Percentiles rank a stretch among this genome's conserved stretches.
Evolutionary conservation across 2,797 vertebrate genomes (phyloP).

Genomic region (Diplodus puntazzo): DNA sequence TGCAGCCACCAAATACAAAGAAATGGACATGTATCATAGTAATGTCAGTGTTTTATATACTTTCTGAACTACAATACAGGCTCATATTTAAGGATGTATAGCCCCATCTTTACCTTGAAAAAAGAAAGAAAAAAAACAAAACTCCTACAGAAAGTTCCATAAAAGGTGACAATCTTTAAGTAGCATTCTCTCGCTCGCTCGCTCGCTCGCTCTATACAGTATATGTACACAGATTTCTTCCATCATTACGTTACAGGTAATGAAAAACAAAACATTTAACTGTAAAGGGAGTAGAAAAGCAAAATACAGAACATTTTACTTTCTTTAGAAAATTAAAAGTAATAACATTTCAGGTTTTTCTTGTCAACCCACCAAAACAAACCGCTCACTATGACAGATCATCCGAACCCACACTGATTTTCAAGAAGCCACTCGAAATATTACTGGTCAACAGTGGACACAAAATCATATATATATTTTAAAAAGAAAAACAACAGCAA

Average conservation of each 20-base stretch:
- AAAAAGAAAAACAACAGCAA: conserved; percentile 61
- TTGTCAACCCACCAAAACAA: conserved; percentile 54
- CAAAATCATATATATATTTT: conserved; percentile 54
- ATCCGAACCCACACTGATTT: conserved; percentile 72
- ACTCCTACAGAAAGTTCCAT: conserved; percentile 42
- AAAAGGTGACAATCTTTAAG: conserved; percentile 73
- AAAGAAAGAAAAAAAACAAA: conserved; percentile 48
- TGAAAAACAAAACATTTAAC: conserved; percentile 66
- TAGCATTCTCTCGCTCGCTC: conserved; percentile 57
- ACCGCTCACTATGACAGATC: conserved; percentile 60
- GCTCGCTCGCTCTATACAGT: conserved; percentile 72
- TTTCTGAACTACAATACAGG: conserved; percentile 73
- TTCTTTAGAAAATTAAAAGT: conserved; percentile 67
- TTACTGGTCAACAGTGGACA: conserved; percentile 75
- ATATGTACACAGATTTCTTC: conserved; percentile 72
- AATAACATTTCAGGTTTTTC: conserved; percentile 55
- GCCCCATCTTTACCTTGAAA: conserved; percentile 53
- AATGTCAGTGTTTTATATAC: conserved; percentile 72
- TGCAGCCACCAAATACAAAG: conserved; percentile 61
- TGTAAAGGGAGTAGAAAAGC: conserved; percentile 72
- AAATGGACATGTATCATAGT: conserved; percentile 54
- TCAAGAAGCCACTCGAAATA: conserved; percentile 69
- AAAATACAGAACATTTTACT: conserved; percentile 65
- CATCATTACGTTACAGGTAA: conserved; percentile 69
- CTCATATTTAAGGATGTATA: conserved; percentile 68